Conservation (phyloP, 2,113 vertebrate genomes). For the Nyctibius bracteatus region DNA sequence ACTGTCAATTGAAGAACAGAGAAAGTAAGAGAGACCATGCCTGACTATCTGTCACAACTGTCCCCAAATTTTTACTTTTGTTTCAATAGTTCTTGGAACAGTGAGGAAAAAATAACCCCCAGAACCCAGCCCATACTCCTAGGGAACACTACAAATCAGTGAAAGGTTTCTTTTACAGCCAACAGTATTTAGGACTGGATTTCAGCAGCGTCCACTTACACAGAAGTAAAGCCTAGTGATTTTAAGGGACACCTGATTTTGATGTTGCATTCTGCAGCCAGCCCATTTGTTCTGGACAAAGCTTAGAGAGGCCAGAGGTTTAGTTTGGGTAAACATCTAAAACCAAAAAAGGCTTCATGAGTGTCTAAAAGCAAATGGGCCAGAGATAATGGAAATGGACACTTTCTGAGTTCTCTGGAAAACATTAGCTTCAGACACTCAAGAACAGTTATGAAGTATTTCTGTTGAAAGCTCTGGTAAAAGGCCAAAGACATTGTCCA, state of each 20-base stretch:
- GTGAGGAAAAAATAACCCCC: neutral
- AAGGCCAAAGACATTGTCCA: neutral
- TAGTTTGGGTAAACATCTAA: neutral
- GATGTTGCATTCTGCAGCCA: neutral
- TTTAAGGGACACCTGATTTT: neutral
- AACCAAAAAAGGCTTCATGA: neutral
- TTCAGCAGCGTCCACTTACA: neutral
- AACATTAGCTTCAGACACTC: neutral
- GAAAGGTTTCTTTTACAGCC: neutral
- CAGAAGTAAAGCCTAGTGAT: neutral
- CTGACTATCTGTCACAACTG: neutral
- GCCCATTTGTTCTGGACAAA: neutral
- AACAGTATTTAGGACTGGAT: neutral
- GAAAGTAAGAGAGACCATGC: neutral
- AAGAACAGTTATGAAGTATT: neutral
- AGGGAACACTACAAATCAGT: neutral
- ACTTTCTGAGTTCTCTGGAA: neutral
- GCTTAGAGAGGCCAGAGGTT: neutral
- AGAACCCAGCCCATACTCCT: neutral
- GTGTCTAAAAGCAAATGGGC: neutral
- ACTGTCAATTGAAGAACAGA: slow-evolving; percentile 70
- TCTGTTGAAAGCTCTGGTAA: neutral
- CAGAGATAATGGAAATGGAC: neutral
- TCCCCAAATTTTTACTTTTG: neutral
- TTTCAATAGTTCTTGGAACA: neutral